phyloP scores from a whole-genome alignment of 2,888 invertebrate genomes.

The Agrotis ipsilon region DNA sequence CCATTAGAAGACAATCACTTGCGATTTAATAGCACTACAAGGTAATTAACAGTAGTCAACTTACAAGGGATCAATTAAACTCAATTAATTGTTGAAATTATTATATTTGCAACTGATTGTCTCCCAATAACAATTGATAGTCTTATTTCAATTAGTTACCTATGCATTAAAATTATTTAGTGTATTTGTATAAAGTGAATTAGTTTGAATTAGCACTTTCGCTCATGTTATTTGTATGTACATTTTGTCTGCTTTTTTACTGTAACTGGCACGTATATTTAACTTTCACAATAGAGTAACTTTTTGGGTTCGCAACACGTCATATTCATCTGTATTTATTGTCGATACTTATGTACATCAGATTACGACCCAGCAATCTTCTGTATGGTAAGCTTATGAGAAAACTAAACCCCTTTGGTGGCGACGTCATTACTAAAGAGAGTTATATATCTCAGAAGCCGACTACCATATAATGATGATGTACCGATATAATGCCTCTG shows the following conservation, averaged over 20 bases:
- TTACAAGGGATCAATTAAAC: slow-evolving; percentile 56
- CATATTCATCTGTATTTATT: not conserved
- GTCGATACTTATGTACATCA: not conserved
- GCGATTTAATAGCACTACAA: slow-evolving; percentile 28
- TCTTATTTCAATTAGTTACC: slow-evolving; percentile 55
- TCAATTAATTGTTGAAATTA: slow-evolving; percentile 41
- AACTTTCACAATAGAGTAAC: slow-evolving; percentile 20
- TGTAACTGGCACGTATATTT: slow-evolving; percentile 12
- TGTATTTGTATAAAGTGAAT: slow-evolving; percentile 59
- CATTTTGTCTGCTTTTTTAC: slow-evolving; percentile 43
- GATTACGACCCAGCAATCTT: too few species aligned
- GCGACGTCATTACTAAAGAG: too few species aligned
- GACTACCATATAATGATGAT: too few species aligned
- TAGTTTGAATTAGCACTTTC: slow-evolving; percentile 43
- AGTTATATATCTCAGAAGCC: too few species aligned
- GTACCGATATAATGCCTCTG: too few species aligned
- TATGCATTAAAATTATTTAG: slow-evolving; percentile 53
- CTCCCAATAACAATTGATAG: slow-evolving; percentile 37
- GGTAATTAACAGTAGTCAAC: slow-evolving; percentile 31
- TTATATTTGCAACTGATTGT: slow-evolving; percentile 49
- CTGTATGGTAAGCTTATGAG: too few species aligned
- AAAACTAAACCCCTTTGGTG: too few species aligned
- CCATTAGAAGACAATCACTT: slow-evolving; percentile 50
- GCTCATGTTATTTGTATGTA: slow-evolving; percentile 29
- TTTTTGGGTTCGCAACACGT: slow-evolving; percentile 1